Percentiles rank a stretch among this genome's conserved stretches.
These are phyloP conservation scores for Sciaenops ocellatus DNA, from an alignment of 2,797 vertebrate species.

Conservation along the genomic window DNA sequence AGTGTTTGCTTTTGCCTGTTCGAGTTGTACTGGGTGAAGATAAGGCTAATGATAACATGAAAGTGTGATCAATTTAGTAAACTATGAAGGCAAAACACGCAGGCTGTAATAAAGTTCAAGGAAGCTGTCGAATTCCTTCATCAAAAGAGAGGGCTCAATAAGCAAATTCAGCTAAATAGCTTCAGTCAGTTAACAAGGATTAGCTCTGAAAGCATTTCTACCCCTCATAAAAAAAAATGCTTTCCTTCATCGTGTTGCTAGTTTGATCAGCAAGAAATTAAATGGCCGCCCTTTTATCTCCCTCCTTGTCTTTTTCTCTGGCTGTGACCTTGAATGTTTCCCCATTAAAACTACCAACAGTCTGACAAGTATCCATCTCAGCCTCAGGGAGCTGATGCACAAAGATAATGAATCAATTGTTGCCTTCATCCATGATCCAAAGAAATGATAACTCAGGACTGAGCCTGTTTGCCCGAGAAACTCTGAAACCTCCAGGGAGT, in stretches of 20 bases:
- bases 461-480: conserved; percentile 69
- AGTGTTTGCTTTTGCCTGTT: conserved; percentile 11
- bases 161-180: conserved; percentile 60
- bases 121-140: conserved; percentile 47
- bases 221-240: conserved; percentile 47
- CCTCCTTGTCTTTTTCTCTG: conserved; percentile 47
- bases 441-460: conserved; percentile 74
- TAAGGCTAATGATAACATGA: conserved; percentile 23
- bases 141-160: conserved; percentile 53
- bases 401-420: conserved; percentile 86
- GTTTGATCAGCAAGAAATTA: conserved; percentile 49
- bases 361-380: conserved; percentile 74
- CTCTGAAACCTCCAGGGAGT: conserved; percentile 59
- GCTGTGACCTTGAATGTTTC: conserved; percentile 82
- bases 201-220: conserved; percentile 48
- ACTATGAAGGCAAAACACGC: conserved; percentile 31
- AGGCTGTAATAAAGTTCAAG: conserved; percentile 13
- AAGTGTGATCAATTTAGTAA: conserved; percentile 38
- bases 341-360: conserved; percentile 71
- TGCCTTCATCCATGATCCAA: conserved; percentile 82
- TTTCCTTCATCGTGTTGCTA: conserved; percentile 38
- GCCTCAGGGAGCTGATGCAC: conserved; percentile 75
- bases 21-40: not conserved
- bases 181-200: conserved; percentile 58
- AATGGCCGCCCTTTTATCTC: conserved; percentile 48